Evolutionary conservation across 1,140 invertebrate species (phyloP), one percentile per base, ranked within the genome.

Genomic region (Drosophila tristis): DNA sequence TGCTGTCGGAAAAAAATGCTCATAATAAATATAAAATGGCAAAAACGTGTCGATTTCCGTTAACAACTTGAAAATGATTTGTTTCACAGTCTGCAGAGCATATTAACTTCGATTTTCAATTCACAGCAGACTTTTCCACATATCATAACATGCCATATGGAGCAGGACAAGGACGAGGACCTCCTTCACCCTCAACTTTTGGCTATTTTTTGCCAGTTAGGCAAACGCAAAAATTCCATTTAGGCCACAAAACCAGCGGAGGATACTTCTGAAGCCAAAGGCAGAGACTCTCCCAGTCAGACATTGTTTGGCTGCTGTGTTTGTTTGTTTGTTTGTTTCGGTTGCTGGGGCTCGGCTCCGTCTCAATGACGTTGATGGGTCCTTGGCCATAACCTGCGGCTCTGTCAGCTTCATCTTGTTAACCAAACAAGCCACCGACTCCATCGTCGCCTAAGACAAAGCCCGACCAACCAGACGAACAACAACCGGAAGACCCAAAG

Each of bases 21-120:
- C 84, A 89, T 87, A 87, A 87, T 87, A 87, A 87, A 87, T 87
- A 87, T 80, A 81, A 90, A 90, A 90, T 90, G 87, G 87, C 76
- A 63, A 90, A 90, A 90, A 90, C 87, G 87, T 90, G 87, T 90
- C 89, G 89, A 90, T 89, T 87, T 90, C 76, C 77, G 56, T 72
- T 66, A 87, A 91, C 82, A 87, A 87, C 82, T 87, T 84, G 80
- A 82, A 89, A 90, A 84, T 87, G 87, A 90, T 90, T 90, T 90
- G 82, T 90, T 87, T 89, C 85, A 86, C 82, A 87, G 84, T 89
- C 84, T 89, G 79, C 84, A 65, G 75, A 74, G 84, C 84, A 89
- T 87, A 87, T 87, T 87, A 90, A 87, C 84, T 87, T 87, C 84
- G 84, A 87, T 89, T 87, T 87, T 79, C 85, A 89, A 80, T 87